These are phyloP conservation scores for Aspidoscelis tigris DNA, from an alignment of 2,113 vertebrate species.

Conservation along the genomic window DNA sequence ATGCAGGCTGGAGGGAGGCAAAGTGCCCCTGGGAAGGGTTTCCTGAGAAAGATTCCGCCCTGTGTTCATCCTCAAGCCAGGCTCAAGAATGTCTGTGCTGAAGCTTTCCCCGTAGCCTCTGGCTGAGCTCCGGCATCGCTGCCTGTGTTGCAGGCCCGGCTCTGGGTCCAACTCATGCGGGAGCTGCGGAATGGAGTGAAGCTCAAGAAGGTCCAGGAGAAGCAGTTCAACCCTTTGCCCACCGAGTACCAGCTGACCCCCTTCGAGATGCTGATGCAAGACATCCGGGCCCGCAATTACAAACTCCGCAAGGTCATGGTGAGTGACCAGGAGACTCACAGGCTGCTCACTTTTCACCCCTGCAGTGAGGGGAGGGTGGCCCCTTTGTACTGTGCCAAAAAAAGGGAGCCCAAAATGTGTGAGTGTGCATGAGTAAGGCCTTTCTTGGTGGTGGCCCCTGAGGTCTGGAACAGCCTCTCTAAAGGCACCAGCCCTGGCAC, in stretches of 20 bases:
- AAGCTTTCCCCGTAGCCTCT: background rate
- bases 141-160: conserved; percentile 79
- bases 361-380: too few relatives aligned
- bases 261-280: conserved; percentile 98
- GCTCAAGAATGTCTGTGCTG: background rate
- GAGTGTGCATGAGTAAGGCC: too few relatives aligned
- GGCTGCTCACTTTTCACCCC: background rate
- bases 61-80: background rate
- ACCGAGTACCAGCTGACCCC: conserved; percentile 96
- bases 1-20: background rate
- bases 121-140: background rate
- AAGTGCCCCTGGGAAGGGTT: background rate
- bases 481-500: too few relatives aligned
- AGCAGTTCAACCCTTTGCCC: conserved; percentile 90
- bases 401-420: too few relatives aligned
- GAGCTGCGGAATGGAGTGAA: conserved; percentile 94
- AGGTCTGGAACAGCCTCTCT: too few relatives aligned
- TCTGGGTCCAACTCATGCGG: conserved; percentile 97
- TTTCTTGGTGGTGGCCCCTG: too few relatives aligned
- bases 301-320: conserved; percentile 97
- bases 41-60: background rate
- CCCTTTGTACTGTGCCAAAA: too few relatives aligned
- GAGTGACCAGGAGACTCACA: conserved; percentile 39
- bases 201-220: conserved; percentile 94
- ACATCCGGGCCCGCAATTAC: conserved; percentile 91